Evolutionary conservation across 1,140 invertebrate species (phyloP).

Genomic region (Lepidurus apus): DNA sequence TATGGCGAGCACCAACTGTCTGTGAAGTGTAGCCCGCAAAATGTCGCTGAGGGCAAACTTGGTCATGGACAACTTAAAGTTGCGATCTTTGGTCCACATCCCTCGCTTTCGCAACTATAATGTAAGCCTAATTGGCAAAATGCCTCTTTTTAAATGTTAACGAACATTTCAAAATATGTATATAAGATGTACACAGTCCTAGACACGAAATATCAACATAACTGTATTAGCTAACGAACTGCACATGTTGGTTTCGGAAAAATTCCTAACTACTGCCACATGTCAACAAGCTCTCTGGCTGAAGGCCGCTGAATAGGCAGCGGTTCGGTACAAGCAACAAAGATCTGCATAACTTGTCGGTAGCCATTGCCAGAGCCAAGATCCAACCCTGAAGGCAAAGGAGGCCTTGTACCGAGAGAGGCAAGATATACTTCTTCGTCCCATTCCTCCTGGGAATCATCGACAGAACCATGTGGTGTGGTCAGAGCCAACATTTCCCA

Average conservation of each 20-base stretch:
- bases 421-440: constrained; percentile 36
- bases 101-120: not conserved
- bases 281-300: constrained; percentile 46
- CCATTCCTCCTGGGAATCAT: constrained; percentile 35
- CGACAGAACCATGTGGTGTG: constrained; percentile 52
- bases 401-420: constrained; percentile 53
- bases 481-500: constrained; percentile 74
- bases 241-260: constrained; percentile 27
- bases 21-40: not conserved
- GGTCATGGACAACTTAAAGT: not conserved
- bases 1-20: constrained; percentile 15
- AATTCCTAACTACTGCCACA: constrained; percentile 35
- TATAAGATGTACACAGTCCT: too few relatives aligned
- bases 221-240: not conserved
- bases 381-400: constrained; percentile 51
- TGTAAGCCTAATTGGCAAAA: not conserved
- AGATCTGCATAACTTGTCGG: constrained; percentile 59
- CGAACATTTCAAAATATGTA: too few relatives aligned
- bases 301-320: constrained; percentile 55
- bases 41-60: not conserved
- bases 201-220: too few relatives aligned
- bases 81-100: not conserved
- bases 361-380: constrained; percentile 57
- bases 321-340: constrained; percentile 63
- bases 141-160: too few relatives aligned